Evolutionary conservation across 2,113 vertebrate genomes (phyloP), one percentile per base, ranked within the genome.

Genomic region (Trematomus loennbergii): DNA sequence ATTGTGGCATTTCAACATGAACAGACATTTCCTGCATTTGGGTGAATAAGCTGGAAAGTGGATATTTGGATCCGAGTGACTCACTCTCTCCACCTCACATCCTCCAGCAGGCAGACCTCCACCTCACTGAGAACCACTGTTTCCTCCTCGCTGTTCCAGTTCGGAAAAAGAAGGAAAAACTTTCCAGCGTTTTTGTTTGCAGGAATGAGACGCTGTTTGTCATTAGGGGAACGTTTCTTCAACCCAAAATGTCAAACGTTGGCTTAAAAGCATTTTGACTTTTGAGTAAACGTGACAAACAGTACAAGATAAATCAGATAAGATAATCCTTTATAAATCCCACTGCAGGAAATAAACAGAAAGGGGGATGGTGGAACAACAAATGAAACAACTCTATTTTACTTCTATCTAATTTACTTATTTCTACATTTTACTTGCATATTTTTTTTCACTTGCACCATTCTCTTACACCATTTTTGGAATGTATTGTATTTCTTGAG

Each of bases 21-120:
- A 63, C 54, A 57, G 16, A 20, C 65, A 8, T 60, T 49, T 81
- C 64, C 71, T 61, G 65, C 25, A 16, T 69, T 52, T 75, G 25
- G 10, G 49, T 36, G 4, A 52, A 73, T 74, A 40, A 49, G 65
- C 22, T 66, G 61, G 65, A 87, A 74, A 87, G 58, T 20, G 33
- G 29, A 69, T 58, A 67, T 81, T 33, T 65, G 43, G 77, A 79
- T 83, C 60, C 15, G 67, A 58, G 55, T 85, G 82, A 87, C 65
- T 88, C 84, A 75, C 61, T 82, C 48, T 16, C 57, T 81, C 76
- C 76, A 12, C 52, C 73, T 70, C 67, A 59, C 76, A 4, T 65
- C 73, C 79, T 57, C 64, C 54, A 52, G 58, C 16, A 17, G 10
- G 65, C 40, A 45, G 64, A 71, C 8, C 61, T 64, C n/a, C 52